Conservation (phyloP, 2,797 vertebrate genomes). For the Sphaeramia orbicularis region DNA sequence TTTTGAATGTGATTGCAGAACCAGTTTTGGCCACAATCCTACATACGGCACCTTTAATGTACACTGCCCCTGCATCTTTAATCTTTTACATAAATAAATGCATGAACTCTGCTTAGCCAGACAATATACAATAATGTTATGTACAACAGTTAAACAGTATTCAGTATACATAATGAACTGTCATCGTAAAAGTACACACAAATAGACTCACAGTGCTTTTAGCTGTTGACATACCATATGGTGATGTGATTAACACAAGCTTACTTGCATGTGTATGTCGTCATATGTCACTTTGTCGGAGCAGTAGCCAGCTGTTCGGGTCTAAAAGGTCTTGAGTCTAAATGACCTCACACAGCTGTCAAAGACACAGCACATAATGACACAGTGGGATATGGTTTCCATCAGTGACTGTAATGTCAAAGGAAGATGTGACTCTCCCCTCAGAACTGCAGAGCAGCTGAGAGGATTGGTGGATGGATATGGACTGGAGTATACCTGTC, state of each 20-base stretch:
- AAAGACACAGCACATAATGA: slow-evolving; percentile 19
- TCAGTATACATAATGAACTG: not conserved
- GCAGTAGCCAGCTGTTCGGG: slow-evolving; percentile 61
- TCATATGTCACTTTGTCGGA: slow-evolving; percentile 44
- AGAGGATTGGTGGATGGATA: not conserved
- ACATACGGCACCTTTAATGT: too few relatives aligned
- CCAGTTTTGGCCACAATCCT: too few relatives aligned
- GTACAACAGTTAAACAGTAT: too few relatives aligned
- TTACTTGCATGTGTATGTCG: slow-evolving; percentile 38
- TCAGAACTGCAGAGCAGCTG: not conserved
- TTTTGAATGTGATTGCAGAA: too few relatives aligned
- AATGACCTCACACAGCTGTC: slow-evolving; percentile 60
- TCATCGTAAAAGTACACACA: slow-evolving; percentile 6
- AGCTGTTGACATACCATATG: slow-evolving; percentile 35
- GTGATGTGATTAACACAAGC: slow-evolving; percentile 45
- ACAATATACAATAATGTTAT: too few relatives aligned
- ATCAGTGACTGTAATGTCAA: slow-evolving; percentile 25
- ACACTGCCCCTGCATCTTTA: too few relatives aligned
- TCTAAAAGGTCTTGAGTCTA: slow-evolving; percentile 29
- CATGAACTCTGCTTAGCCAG: too few relatives aligned
- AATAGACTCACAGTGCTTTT: slow-evolving; percentile 3
- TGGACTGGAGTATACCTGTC: not conserved
- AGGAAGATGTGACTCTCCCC: slow-evolving; percentile 17
- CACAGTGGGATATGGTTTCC: slow-evolving; percentile 20
- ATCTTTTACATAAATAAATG: too few relatives aligned